These are phyloP conservation scores for Philhelius pedissequus DNA, from an alignment of 2,888 invertebrate species.

Conservation along the genomic window DNA sequence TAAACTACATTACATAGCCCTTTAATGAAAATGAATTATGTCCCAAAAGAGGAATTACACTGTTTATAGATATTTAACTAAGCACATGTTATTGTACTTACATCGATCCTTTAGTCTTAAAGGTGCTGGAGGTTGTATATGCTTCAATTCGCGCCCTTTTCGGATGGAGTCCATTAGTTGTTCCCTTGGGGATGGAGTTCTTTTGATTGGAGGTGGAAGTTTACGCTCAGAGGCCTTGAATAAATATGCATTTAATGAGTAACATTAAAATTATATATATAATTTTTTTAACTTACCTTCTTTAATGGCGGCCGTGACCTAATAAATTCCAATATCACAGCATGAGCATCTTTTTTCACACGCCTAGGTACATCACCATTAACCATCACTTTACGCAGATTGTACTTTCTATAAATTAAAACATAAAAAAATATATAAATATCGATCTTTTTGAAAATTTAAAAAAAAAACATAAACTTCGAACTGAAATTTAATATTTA, in stretches of 20 bases:
- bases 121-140: slow-evolving; percentile 78
- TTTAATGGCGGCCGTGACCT: slow-evolving; percentile 95
- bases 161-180: slow-evolving; percentile 92
- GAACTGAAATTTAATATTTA: no score
- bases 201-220: slow-evolving; percentile 86
- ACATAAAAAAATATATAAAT: slow-evolving; percentile 32
- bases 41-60: no score
- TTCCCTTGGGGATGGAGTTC: slow-evolving; percentile 89
- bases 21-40: no score
- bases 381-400: slow-evolving; percentile 90
- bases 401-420: slow-evolving; percentile 82
- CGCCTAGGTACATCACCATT: slow-evolving; percentile 90
- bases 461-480: no score
- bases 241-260: neutral
- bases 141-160: slow-evolving; percentile 85
- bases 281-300: slow-evolving; percentile 82
- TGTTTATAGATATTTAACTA: no score
- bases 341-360: slow-evolving; percentile 96
- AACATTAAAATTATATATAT: neutral
- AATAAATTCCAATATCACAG: slow-evolving; percentile 97
- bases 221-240: slow-evolving; percentile 90
- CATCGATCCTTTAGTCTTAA: slow-evolving; percentile 81
- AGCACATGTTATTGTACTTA: no score
- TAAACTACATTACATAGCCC: no score
- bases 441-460: no score